Percentiles rank a stretch among this genome's conserved stretches.
Evolutionary conservation across 2,797 vertebrate genomes (phyloP).

Genomic region (Phalloptychus januarius): DNA sequence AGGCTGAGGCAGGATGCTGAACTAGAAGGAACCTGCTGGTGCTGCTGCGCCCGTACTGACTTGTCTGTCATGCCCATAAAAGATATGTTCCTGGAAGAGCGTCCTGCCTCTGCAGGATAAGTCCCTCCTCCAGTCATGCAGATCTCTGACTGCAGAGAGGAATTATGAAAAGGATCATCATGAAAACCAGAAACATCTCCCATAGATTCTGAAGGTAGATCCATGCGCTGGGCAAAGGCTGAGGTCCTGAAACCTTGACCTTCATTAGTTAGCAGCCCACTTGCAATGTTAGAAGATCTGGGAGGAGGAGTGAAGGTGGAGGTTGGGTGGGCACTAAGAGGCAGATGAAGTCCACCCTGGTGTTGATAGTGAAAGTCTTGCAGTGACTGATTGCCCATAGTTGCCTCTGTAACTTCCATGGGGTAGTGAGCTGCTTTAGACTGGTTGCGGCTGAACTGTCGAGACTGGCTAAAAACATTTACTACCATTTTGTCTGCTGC

Average conservation of each 20-base stretch:
- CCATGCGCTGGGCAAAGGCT: conserved; percentile 90
- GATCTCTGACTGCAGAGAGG: conserved; percentile 84
- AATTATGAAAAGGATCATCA: conserved; percentile 89
- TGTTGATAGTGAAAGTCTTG: conserved; percentile 60
- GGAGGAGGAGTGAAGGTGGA: conserved; percentile 81
- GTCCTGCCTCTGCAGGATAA: conserved; percentile 90
- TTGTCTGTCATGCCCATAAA: conserved; percentile 98
- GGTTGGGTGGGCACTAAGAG: conserved; percentile 85
- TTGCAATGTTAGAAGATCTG: conserved; percentile 88
- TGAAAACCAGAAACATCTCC: conserved; percentile 80
- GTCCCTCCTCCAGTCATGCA: conserved; percentile 77
- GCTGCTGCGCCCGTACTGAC: conserved; percentile 91
- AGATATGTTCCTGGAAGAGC: conserved; percentile 88
- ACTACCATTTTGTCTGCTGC: conserved; percentile 66
- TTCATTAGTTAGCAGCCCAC: conserved; percentile 78
- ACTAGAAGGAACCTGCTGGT: conserved; percentile 75
- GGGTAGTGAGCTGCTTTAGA: conserved; percentile 92
- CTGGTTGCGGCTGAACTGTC: conserved; percentile 92
- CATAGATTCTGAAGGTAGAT: conserved; percentile 89
- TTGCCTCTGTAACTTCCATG: conserved; percentile 75
- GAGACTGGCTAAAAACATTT: conserved; percentile 84
- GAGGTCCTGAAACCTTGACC: conserved; percentile 89
- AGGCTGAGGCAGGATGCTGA: conserved; percentile 72
- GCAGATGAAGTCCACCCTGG: conserved; percentile 84
- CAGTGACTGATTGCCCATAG: conserved; percentile 73